These are phyloP conservation scores for Gymnoscopelus microlampas DNA, from an alignment of 2,797 vertebrate genomes.

Conservation along the genomic window DNA sequence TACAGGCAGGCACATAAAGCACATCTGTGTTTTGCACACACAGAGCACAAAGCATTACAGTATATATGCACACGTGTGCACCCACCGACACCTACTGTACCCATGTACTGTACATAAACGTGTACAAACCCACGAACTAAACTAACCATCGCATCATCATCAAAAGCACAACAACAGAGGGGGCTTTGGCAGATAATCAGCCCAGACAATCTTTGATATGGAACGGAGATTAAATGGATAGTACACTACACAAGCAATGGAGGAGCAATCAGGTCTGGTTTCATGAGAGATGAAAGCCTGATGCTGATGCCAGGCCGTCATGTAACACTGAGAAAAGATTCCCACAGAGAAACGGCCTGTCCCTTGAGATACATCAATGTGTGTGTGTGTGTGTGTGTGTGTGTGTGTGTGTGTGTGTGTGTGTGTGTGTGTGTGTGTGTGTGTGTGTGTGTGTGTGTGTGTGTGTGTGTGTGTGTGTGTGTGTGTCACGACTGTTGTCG, in stretches of 20 bases:
- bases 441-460: neutral
- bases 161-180: constrained; percentile 29
- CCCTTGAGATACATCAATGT: neutral
- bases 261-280: constrained; percentile 28
- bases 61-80: no score
- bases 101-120: neutral
- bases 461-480: constrained; percentile 3
- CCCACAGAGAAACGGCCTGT: constrained; percentile 12
- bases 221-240: constrained; percentile 27
- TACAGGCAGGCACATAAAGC: neutral
- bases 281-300: constrained; percentile 36
- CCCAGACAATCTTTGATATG: constrained; percentile 18
- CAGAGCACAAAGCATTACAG: no score
- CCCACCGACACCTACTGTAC: neutral
- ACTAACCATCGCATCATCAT: constrained; percentile 7
- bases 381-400: neutral
- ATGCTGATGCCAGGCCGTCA: constrained; percentile 7
- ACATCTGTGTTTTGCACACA: no score
- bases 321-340: constrained; percentile 11
- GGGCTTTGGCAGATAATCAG: constrained; percentile 16
- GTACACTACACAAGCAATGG: constrained; percentile 27
- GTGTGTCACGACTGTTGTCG: neutral
- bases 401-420: constrained; percentile 4
- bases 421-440: neutral
- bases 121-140: constrained; percentile 1